phyloP scores from a whole-genome alignment of 2,113 vertebrate genomes.

The Silurus glanis region DNA sequence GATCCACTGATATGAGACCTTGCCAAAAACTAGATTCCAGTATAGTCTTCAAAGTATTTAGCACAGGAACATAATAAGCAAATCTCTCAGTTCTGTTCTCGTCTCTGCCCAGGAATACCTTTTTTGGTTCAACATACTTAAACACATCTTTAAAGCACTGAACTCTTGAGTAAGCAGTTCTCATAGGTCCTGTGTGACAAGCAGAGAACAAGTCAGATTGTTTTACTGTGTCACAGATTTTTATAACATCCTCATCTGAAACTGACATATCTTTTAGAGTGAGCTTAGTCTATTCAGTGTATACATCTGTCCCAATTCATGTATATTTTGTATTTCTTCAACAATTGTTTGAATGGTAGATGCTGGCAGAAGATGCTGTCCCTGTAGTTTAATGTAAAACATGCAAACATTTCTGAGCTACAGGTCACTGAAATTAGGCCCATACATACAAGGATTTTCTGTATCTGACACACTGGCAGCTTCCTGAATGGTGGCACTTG shows the following conservation, averaged over 20 bases:
- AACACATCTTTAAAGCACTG: conserved; percentile 9
- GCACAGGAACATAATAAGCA: conserved; percentile 37
- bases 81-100: conserved; percentile 29
- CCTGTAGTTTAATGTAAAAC: too few species aligned
- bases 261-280: not conserved
- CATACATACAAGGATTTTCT: too few species aligned
- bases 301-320: not conserved
- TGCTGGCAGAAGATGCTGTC: too few species aligned
- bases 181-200: conserved; percentile 38
- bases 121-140: conserved; percentile 19
- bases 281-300: not conserved
- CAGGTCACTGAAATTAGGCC: too few species aligned
- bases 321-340: too few species aligned
- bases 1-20: not conserved
- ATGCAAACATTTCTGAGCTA: too few species aligned
- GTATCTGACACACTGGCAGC: too few species aligned
- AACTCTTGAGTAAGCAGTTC: conserved; percentile 4
- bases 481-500: not conserved
- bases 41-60: conserved; percentile 32
- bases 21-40: conserved; percentile 29
- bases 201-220: not conserved
- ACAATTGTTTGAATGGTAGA: too few species aligned
- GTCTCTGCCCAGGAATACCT: conserved; percentile 17
- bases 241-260: not conserved
- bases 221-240: not conserved